Evolutionary conservation across 2,888 invertebrate genomes (phyloP).

Genomic region (Cremastinae sp.): DNA sequence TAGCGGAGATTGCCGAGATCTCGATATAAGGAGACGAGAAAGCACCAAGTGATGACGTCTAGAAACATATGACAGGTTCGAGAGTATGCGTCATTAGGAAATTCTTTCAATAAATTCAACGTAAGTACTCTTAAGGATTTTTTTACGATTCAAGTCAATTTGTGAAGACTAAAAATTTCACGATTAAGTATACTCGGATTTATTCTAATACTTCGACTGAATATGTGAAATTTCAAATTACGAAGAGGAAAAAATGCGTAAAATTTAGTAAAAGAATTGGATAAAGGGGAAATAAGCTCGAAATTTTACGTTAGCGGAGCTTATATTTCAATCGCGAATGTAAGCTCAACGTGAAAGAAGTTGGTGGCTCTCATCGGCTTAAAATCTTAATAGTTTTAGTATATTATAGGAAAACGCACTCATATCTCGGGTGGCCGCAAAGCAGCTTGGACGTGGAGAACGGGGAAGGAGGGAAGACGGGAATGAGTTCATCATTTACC

Average conservation of each 20-base stretch:
- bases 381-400: conserved; percentile 1
- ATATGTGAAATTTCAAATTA: too few species aligned
- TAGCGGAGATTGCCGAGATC: conserved; percentile 12
- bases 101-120: too few species aligned
- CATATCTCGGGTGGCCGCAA: conserved; percentile 15
- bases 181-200: too few species aligned
- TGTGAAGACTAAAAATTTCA: too few species aligned
- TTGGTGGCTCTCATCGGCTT: neutral
- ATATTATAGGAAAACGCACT: conserved; percentile 7
- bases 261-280: too few species aligned
- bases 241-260: too few species aligned
- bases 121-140: too few species aligned
- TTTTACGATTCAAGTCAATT: neutral
- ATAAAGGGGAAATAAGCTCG: too few species aligned
- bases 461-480: neutral
- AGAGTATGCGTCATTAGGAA: too few species aligned
- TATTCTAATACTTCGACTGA: too few species aligned
- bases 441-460: neutral
- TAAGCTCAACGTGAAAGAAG: conserved; percentile 4
- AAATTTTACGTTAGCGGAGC: neutral
- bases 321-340: neutral
- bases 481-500: conserved; percentile 42
- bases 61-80: neutral
- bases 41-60: neutral
- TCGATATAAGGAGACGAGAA: neutral